Base-by-base conservation (phyloP, 2,797 vertebrate species). In the Dicrostonyx torquatus region DNA sequence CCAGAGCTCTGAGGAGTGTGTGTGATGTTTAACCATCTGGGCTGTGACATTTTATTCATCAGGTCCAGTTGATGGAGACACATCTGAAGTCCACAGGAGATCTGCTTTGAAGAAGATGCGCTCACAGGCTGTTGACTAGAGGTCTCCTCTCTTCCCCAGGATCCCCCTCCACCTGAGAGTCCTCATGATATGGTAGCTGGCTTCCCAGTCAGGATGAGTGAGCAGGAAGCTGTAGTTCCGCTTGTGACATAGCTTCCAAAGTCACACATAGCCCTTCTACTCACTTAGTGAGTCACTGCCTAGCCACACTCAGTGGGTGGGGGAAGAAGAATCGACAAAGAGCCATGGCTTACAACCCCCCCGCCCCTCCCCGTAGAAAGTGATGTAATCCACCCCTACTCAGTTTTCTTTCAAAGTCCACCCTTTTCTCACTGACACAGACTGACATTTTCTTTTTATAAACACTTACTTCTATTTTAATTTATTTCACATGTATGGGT, bases 231-330 rank as follows among this genome's bases (percentile, higher is more conserved):
- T 66, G 29, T 34, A 43, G 26, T 50, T 43, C 55, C 64, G 90
- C 86, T 82, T 48, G n/a, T 78, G 76, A 87, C 55, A 20, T 8
- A 50, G 64, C 62, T 72, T 90, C 72, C 91, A 48, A 83, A 93
- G 96, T 73, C 88, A 66, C 37, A 60, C 31, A n/a, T 77, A 72
- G 84, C 77, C 72, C 50, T 55, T 89, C 82, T 14, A 26, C 66
- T 92, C 87, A 34, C 60, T 93, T 79, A 93, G 76, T 87, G 80
- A 95, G 40, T 93, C 84, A 80, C 31, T 0, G 82, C 53, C 84
- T 40, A 87, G 70, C 55, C 86, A 83, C 10, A 43, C 24, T 86
- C 64, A 13, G 0, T 4, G 62, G 48, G 43, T 70, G 8, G 62
- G 18, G 66, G 40, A 94, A 50, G 75, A 43, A 31, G 8, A 43